Conservation (phyloP, 2,113 vertebrate species). For the Irena cyanogastra region DNA sequence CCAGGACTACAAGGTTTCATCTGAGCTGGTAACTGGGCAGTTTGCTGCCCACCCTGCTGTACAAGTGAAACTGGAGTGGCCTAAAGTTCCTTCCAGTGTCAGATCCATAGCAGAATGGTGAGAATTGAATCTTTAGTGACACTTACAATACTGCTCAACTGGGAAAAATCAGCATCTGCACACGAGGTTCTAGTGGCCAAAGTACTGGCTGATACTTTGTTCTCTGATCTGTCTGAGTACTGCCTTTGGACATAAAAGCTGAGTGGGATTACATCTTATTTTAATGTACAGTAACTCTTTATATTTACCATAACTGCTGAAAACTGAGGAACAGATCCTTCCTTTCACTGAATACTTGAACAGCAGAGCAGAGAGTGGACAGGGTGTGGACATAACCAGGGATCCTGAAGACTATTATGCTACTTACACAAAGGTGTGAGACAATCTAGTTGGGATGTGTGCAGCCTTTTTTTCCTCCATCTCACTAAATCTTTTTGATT, state of each 20-base stretch:
- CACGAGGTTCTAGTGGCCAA: neutral
- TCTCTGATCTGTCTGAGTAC: neutral
- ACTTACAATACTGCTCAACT: fast-evolving
- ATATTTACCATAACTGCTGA: neutral
- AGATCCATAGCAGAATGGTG: constrained; percentile 65
- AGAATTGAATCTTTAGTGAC: neutral
- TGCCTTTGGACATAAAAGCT: neutral
- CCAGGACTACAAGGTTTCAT: constrained; percentile 59
- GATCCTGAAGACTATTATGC: neutral
- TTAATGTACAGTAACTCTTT: neutral
- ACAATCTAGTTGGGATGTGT: neutral
- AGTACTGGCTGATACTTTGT: neutral
- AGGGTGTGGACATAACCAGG: neutral
- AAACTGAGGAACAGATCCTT: neutral
- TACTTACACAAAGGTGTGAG: neutral
- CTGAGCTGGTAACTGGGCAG: constrained; percentile 72
- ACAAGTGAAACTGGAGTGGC: constrained; percentile 70
- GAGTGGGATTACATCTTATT: neutral
- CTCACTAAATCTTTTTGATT: neutral
- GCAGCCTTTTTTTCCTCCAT: neutral
- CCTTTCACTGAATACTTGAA: neutral
- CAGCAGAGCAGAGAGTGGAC: neutral
- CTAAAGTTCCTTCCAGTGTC: constrained; percentile 51
- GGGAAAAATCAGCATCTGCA: neutral
- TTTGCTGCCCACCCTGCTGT: constrained; percentile 67